A percentile compares a stretch with the other conserved stretches of the same genome.
These are phyloP conservation scores for Stenoptilia bipunctidactyla DNA, from an alignment of 2,888 invertebrate genomes.

Conservation along the genomic window DNA sequence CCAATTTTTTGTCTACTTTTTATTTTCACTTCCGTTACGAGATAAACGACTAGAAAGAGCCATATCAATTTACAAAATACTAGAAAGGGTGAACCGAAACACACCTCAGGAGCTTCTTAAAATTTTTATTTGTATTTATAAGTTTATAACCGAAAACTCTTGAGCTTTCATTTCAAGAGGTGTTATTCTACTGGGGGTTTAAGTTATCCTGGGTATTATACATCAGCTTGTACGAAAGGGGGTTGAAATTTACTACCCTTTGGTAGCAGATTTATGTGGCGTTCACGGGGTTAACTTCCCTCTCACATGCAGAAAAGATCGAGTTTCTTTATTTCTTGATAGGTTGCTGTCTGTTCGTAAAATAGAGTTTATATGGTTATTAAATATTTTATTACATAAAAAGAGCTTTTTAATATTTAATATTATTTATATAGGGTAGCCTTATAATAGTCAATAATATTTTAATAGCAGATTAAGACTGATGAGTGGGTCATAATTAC, in stretches of 20 bases:
- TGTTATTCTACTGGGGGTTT: slow-evolving; percentile 17
- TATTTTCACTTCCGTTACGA: slow-evolving; percentile 6
- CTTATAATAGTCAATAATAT: too few relatives aligned
- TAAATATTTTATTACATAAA: too few relatives aligned
- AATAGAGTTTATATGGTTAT: too few relatives aligned
- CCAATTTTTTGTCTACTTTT: too few relatives aligned
- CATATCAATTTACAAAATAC: slow-evolving; percentile 55
- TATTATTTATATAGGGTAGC: too few relatives aligned
- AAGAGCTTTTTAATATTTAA: too few relatives aligned
- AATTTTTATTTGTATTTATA: slow-evolving; percentile 59
- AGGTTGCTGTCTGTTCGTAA: slow-evolving; percentile 13
- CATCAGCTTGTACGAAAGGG: slow-evolving; percentile 47
- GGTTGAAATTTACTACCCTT: slow-evolving; percentile 65
- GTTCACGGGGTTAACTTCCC: slow-evolving; percentile 42
- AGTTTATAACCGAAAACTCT: slow-evolving; percentile 24
- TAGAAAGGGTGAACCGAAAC: slow-evolving; percentile 46
- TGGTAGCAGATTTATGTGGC: slow-evolving; percentile 56
- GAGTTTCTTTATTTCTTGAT: slow-evolving; percentile 65
- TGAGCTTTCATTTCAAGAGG: slow-evolving; percentile 18
- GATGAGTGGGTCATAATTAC: too few relatives aligned
- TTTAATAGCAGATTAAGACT: too few relatives aligned
- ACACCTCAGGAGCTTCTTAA: slow-evolving; percentile 45
- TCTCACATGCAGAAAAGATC: slow-evolving; percentile 55
- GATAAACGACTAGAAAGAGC: slow-evolving; percentile 35
- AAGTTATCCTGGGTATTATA: slow-evolving; percentile 28